Evolutionary conservation across 1,140 invertebrate genomes (phyloP).

Genomic region (Brachionus sp.): DNA sequence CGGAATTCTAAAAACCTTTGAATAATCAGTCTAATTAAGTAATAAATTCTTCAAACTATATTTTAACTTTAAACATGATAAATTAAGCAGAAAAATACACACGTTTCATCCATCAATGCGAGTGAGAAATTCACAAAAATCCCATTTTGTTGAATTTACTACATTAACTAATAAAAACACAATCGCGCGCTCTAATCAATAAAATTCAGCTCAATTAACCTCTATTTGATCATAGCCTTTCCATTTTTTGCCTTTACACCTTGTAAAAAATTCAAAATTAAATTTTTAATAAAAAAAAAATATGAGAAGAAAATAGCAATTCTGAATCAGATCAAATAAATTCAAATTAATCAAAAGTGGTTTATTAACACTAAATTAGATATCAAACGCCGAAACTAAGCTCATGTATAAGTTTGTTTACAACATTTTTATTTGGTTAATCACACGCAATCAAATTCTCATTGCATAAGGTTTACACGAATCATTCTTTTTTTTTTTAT

Average conservation of each 20-base stretch:
- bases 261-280: background rate
- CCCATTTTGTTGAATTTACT: background rate
- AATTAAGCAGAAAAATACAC: conserved; percentile 20
- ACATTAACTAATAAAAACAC: background rate
- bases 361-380: conserved; percentile 44
- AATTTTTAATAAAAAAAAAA: background rate
- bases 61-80: conserved; percentile 6
- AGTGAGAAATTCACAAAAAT: conserved; percentile 28
- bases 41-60: conserved; percentile 12
- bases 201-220: conserved; percentile 27
- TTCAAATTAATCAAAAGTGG: conserved; percentile 8
- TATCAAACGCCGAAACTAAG: background rate
- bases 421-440: conserved; percentile 2
- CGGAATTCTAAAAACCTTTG: background rate
- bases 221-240: background rate
- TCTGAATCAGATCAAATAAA: background rate
- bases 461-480: conserved; percentile 19
- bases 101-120: background rate
- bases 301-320: background rate
- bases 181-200: background rate
- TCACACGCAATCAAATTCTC: conserved; percentile 20
- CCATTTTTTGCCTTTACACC: background rate
- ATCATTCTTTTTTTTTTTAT: background rate
- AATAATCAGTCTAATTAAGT: conserved; percentile 7
- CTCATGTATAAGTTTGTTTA: background rate